These are phyloP conservation scores for Valencia hispanica DNA, from an alignment of 2,797 vertebrate species.

Conservation along the genomic window DNA sequence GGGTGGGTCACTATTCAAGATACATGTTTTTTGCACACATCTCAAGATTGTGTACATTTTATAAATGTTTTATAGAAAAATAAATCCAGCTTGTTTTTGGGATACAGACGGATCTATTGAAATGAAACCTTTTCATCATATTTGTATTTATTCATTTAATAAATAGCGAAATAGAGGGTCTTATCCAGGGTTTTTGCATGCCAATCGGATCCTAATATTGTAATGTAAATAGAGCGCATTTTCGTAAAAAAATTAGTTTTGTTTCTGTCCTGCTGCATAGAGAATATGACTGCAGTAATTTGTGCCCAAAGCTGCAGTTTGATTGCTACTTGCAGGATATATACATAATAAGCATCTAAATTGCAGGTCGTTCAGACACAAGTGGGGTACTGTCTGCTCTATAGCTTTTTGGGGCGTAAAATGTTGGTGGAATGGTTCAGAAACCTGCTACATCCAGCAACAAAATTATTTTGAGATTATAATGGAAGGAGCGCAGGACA, in stretches of 20 bases:
- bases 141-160: not conserved
- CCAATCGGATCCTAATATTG: not conserved
- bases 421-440: too few relatives aligned
- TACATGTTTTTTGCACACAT: not conserved
- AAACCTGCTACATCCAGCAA: too few relatives aligned
- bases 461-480: too few relatives aligned
- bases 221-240: not conserved
- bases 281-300: not conserved
- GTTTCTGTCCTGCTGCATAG: not conserved
- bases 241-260: not conserved
- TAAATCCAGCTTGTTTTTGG: not conserved
- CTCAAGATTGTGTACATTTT: not conserved
- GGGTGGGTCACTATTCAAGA: not conserved
- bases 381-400: too few relatives aligned
- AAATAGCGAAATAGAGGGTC: not conserved
- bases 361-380: not conserved
- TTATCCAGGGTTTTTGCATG: not conserved
- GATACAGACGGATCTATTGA: not conserved
- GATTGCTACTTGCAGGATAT: not conserved
- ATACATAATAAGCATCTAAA: not conserved
- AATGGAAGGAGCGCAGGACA: too few relatives aligned
- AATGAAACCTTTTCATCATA: not conserved
- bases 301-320: not conserved
- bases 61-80: not conserved
- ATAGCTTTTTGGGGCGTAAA: too few relatives aligned